Evolutionary conservation across 2,797 vertebrate genomes (phyloP).

Genomic region (Pygocentrus nattereri): DNA sequence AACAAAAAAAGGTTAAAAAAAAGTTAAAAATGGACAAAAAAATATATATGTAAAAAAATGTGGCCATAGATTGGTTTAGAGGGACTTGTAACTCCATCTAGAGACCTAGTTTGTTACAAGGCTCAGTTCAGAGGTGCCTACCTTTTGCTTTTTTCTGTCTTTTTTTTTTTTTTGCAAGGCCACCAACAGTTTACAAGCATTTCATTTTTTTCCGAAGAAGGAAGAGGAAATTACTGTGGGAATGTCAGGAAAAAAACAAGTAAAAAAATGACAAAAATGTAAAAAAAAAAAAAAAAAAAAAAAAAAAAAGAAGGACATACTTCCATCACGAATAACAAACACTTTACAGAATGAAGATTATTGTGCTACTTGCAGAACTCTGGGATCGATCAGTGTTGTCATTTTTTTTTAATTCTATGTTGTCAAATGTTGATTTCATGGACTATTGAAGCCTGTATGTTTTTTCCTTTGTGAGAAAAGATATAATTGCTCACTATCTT

Average conservation of each 20-base stretch:
- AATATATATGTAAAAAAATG: conserved; percentile 76
- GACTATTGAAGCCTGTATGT: conserved; percentile 84
- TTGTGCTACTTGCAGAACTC: conserved; percentile 94
- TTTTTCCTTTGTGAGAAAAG: conserved; percentile 75
- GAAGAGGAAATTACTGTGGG: conserved; percentile 75
- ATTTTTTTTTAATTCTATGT: conserved; percentile 64
- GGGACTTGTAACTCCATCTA: conserved; percentile 81
- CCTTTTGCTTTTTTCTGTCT: conserved; percentile 66
- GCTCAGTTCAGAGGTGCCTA: conserved; percentile 84
- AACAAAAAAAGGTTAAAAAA: conserved; percentile 74
- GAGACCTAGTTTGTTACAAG: conserved; percentile 74
- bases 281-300: background rate
- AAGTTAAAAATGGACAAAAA: conserved; percentile 76
- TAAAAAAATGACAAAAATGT: conserved; percentile 26
- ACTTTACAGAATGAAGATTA: conserved; percentile 91
- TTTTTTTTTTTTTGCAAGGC: conserved; percentile 71
- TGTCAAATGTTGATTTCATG: conserved; percentile 78
- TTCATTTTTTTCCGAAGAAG: conserved; percentile 84
- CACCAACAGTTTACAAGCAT: conserved; percentile 95
- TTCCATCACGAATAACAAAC: conserved; percentile 82
- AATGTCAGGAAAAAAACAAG: conserved; percentile 67
- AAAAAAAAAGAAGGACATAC: conserved; percentile 75
- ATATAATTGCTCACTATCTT: conserved; percentile 92
- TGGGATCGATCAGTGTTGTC: conserved; percentile 95
- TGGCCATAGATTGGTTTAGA: conserved; percentile 91